Evolutionary conservation across 2,888 invertebrate species (phyloP), one percentile per base, ranked within the genome.

Genomic region (Andrena marginata): DNA sequence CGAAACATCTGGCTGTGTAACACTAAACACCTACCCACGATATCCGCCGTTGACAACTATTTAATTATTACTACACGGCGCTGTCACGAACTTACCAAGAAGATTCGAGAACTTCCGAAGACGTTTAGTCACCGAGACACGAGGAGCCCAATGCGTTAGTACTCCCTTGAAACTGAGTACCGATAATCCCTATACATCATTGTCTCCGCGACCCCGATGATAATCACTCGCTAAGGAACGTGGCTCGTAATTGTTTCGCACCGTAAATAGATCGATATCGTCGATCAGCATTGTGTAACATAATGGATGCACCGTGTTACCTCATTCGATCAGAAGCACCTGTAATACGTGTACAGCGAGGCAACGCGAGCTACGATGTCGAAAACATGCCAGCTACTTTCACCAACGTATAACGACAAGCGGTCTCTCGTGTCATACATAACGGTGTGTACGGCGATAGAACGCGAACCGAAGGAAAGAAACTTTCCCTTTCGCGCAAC

Each of bases 401-500:
- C 84, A 85, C 85, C 70, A 56, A 16, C 48, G 42, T 42, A 23
- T n/a, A 56, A 31, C 54, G 33, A 65, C 48, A 20, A 75, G 64
- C 5, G 63, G 48, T 70, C 67, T 70, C 67, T 31, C 16, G 33
- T 13, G 56, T 73, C 48, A 62, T 7, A 42, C 16, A 16, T 68
- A 23, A 48, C 26, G 10, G 7, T 13, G 42, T 42, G 13, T 16
- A 29, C 31, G 23, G 20, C 59, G 29, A 49, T 70, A 70, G 67
- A 71, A 42, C 59, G n/a, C 26, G n/a, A n/a, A 42, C 31, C 20
- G 72, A 67, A 77, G 67, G 26, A 64, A 64, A 69, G 84, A 83
- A 69, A 87, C 87, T 89, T 90, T 90, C 88, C 82, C 86, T 89
- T 88, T 86, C 87, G 74, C 51, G 7, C 60, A 16, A n/a, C 23